Percentiles rank a stretch among this genome's conserved stretches.
phyloP scores from a whole-genome alignment of 2,797 vertebrate species.

The Scolopax bukidnonensis region DNA sequence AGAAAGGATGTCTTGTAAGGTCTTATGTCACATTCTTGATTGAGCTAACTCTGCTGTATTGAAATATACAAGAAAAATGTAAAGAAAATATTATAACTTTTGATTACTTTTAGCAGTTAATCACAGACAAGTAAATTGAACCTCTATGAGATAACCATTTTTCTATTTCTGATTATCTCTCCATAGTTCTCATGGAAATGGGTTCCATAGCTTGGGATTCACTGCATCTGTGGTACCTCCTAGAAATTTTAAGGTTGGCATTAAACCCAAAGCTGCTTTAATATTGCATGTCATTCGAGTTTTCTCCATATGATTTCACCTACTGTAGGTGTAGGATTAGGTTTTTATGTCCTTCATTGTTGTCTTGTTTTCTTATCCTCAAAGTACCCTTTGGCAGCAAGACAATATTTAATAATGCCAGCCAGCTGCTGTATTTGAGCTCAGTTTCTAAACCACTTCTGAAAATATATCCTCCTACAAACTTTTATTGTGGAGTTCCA shows the following conservation, averaged over 20 bases:
- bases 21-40: neutral
- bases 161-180: neutral
- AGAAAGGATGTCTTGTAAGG: neutral
- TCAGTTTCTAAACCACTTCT: neutral
- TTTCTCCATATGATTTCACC: neutral
- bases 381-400: neutral
- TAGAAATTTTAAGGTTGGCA: neutral
- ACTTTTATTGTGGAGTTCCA: neutral
- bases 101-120: neutral
- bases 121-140: neutral
- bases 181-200: neutral
- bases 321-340: neutral
- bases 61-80: neutral
- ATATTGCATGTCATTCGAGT: neutral
- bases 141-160: neutral
- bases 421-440: neutral
- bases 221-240: neutral
- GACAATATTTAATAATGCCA: neutral
- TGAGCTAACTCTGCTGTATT: neutral
- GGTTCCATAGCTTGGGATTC: neutral
- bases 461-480: neutral
- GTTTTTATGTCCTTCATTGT: neutral
- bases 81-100: neutral
- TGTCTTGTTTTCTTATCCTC: neutral
- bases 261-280: neutral